Base-by-base conservation (phyloP, 2,113 vertebrate genomes). In the Podarcis muralis region DNA sequence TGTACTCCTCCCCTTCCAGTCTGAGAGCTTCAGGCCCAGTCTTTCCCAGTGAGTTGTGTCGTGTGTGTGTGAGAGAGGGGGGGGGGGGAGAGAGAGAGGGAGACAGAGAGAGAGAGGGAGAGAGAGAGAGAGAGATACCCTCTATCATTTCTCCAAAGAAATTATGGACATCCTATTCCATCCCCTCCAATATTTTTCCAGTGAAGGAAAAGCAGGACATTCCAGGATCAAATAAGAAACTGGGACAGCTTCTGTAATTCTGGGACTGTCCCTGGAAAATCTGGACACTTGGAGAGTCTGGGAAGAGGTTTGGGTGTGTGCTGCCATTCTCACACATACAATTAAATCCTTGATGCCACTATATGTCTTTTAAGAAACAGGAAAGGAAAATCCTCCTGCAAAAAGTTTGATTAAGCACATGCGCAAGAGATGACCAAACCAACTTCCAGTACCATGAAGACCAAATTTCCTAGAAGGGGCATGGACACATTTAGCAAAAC, bases 401-500 rank as follows among this genome's bases (percentile, higher is more conserved):
- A 35, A 43, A 37, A 22, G 7, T 0, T 18, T 1, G 27, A 12
- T 48, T 53, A 1, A 0, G 6, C 69, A 12, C 4, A 37, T 15
- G 11, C 0, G 22, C 11, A 59, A 79, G 59, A 74, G 88, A 85
- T 59, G 16, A 74, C 4, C 3, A 53, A 9, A 0, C 9, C 1
- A 0, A 80, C 4, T 22, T 25, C 85, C 85, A 27, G 7, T 11
- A 0, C 1, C 0, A 11, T 53, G 6, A 87, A 20, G 2, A n/a
- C 1, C 12, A 83, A 84, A 37, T 62, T 1, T 1, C 22, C 30
- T 66, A 83, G 12, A 83, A 25, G 69, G 66, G 79, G 77, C 2
- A 68, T 30, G 1, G n/a, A 1, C 7, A 48, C 3, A 76, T 40
- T 1, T 72, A 80, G 75, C 35, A 23, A 30, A 1, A 83, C 84